phyloP scores from a whole-genome alignment of 2,797 vertebrate species.

The Sciurus vulgaris region DNA sequence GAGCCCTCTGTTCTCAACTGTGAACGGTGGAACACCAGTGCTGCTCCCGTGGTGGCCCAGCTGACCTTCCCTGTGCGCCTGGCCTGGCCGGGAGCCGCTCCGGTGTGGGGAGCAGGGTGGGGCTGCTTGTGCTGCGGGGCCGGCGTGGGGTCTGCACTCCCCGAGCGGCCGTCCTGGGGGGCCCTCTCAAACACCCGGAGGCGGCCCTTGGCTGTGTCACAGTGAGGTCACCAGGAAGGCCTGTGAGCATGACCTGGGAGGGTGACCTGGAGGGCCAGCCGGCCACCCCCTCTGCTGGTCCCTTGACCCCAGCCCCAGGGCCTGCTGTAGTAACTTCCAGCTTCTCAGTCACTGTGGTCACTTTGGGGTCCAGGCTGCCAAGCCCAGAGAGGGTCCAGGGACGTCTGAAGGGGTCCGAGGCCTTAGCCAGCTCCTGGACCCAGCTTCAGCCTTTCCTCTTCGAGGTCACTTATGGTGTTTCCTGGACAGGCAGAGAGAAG shows the following conservation, averaged over 20 bases:
- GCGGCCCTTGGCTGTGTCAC: background rate
- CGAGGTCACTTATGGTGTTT: constrained; percentile 9
- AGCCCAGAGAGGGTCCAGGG: background rate
- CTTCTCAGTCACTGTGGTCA: background rate
- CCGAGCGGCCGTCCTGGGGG: accelerated
- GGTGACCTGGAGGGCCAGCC: background rate
- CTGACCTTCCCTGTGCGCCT: background rate
- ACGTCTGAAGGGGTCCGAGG: constrained; percentile 32
- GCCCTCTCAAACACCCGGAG: constrained; percentile 44
- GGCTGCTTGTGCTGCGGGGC: too few species aligned
- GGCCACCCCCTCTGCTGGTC: background rate
- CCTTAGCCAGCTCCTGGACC: background rate
- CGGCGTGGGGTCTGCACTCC: accelerated
- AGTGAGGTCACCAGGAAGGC: constrained; percentile 43
- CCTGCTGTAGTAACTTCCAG: background rate
- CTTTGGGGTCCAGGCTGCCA: background rate
- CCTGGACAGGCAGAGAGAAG: constrained; percentile 58
- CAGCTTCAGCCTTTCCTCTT: background rate
- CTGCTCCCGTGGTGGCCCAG: background rate
- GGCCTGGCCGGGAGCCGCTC: background rate
- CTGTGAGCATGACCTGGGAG: background rate
- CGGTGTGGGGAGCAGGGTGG: background rate
- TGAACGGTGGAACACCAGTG: too few species aligned
- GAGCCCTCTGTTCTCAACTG: background rate
- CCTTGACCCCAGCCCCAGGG: background rate